Evolutionary conservation across 2,113 vertebrate species (phyloP).

Genomic region (Lathamus discolor): DNA sequence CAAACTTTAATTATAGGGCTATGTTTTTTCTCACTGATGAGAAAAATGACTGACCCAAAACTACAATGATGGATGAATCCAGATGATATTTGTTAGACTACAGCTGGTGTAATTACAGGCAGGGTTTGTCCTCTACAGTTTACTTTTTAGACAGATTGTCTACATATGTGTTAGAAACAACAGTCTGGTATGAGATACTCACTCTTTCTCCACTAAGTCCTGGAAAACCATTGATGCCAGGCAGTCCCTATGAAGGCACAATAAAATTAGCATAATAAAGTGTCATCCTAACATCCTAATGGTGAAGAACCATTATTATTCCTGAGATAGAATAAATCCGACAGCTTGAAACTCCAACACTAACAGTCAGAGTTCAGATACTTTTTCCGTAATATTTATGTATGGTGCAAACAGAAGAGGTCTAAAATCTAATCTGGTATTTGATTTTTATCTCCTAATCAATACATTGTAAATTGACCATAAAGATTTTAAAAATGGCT

Average conservation of each 20-base stretch:
- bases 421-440: background rate
- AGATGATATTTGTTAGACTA: background rate
- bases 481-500: background rate
- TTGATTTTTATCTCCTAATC: background rate
- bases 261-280: background rate
- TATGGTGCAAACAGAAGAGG: background rate
- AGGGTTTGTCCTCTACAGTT: background rate
- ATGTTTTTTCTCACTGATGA: background rate
- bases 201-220: slow-evolving; percentile 79
- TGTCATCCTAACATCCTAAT: background rate
- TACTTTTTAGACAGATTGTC: background rate
- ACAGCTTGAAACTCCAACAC: background rate
- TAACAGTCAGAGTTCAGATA: background rate
- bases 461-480: background rate
- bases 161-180: background rate
- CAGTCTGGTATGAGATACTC: slow-evolving; percentile 24
- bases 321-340: background rate
- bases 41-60: background rate
- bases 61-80: background rate
- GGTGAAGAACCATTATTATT: background rate
- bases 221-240: slow-evolving; percentile 77
- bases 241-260: slow-evolving; percentile 74
- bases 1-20: background rate
- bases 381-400: background rate
- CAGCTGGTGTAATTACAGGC: background rate